These are phyloP conservation scores for Grus americana DNA, from an alignment of 2,113 vertebrate species.

Conservation along the genomic window DNA sequence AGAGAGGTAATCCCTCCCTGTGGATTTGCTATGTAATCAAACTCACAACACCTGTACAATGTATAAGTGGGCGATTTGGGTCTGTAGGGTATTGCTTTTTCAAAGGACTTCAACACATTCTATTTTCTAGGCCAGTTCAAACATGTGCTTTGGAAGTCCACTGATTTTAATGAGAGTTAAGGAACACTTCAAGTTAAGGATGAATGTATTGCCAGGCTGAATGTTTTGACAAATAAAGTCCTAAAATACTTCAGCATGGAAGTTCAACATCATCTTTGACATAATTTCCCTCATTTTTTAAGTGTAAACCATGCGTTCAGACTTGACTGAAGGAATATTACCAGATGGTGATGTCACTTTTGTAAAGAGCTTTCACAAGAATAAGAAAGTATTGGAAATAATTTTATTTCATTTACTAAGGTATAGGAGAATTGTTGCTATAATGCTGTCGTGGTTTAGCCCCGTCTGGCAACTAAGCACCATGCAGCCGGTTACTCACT, in stretches of 20 bases:
- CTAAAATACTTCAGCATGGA: background rate
- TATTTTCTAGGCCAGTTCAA: background rate
- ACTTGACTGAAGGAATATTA: background rate
- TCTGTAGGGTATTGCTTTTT: background rate
- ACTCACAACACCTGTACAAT: background rate
- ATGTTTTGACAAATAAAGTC: background rate
- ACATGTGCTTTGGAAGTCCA: background rate
- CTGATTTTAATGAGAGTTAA: background rate
- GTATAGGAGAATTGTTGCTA: background rate
- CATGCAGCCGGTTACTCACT: no score
- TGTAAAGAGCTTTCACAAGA: background rate
- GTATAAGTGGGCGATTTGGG: background rate
- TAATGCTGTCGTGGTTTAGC: background rate
- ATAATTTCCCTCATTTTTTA: background rate
- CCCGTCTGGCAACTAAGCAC: no score
- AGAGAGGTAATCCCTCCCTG: background rate
- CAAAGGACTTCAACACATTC: background rate
- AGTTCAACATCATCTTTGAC: background rate
- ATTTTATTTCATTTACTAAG: background rate
- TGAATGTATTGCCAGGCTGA: background rate
- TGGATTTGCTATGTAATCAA: background rate
- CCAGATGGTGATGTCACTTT: background rate
- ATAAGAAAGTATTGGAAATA: background rate
- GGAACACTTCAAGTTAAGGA: background rate
- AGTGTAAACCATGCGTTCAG: background rate